phyloP scores from a whole-genome alignment of 1,140 invertebrate genomes.

The Drosophila persimilis region DNA sequence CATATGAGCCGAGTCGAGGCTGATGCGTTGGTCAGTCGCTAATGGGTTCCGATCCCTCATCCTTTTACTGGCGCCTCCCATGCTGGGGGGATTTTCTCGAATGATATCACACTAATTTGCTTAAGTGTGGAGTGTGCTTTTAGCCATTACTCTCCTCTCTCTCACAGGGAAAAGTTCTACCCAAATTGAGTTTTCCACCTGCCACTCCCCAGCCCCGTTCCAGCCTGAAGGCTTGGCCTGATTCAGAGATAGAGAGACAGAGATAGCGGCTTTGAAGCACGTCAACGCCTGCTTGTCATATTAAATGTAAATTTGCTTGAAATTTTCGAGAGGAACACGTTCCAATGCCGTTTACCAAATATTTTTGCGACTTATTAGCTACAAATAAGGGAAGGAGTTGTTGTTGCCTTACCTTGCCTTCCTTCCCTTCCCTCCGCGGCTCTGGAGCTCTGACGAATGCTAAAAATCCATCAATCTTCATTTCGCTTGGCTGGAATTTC shows the following conservation, averaged over 20 bases:
- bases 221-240: constrained; percentile 1
- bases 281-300: constrained; percentile 44
- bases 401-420: too few relatives aligned
- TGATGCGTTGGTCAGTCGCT: constrained; percentile 54
- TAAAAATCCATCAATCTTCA: constrained; percentile 72
- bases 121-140: constrained; percentile 40
- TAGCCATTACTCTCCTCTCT: constrained; percentile 5
- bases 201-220: background rate
- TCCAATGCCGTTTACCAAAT: constrained; percentile 40
- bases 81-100: background rate
- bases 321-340: constrained; percentile 47
- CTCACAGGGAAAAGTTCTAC: background rate
- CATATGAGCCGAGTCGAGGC: constrained; percentile 35
- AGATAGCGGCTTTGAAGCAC: constrained; percentile 17
- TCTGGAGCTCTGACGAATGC: constrained; percentile 43
- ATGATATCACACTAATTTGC: constrained; percentile 47
- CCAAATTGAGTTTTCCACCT: background rate
- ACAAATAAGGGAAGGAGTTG: constrained; percentile 9
- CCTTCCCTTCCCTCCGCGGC: constrained; percentile 6
- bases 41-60: constrained; percentile 47
- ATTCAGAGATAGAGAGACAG: constrained; percentile 4
- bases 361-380: constrained; percentile 73
- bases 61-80: constrained; percentile 3
- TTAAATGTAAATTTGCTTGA: constrained; percentile 73
- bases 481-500: constrained; percentile 48